phyloP scores from a whole-genome alignment of 2,888 invertebrate species.

The Athrips mouffetella region DNA sequence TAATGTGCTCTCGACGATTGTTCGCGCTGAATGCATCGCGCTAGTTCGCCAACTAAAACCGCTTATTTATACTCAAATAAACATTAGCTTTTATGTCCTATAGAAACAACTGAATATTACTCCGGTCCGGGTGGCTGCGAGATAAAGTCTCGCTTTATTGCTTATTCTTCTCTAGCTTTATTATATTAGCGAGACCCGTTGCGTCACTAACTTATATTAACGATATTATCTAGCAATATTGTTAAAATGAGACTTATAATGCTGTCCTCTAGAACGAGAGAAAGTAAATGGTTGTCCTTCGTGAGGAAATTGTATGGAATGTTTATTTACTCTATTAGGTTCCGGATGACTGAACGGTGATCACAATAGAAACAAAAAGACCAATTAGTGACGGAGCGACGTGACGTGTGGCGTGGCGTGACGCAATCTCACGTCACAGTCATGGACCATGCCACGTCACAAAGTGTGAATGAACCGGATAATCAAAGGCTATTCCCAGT shows the following conservation, averaged over 20 bases:
- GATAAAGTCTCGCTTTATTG: conserved; percentile 5
- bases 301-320: not conserved
- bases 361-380: conserved; percentile 16
- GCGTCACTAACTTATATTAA: not conserved
- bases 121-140: not conserved
- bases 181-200: too few relatives aligned
- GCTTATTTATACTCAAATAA: conserved; percentile 14
- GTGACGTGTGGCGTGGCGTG: conserved; percentile 13
- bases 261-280: too few relatives aligned
- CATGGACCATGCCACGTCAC: conserved; percentile 8
- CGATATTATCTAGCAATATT: too few relatives aligned
- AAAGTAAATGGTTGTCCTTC: too few relatives aligned
- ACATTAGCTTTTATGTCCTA: conserved; percentile 12
- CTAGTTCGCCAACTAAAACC: conserved; percentile 6
- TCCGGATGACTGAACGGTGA: conserved; percentile 11
- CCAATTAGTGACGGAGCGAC: conserved; percentile 20
- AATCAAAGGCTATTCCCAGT: conserved; percentile 7
- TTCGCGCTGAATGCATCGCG: conserved; percentile 12
- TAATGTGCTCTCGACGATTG: conserved; percentile 12
- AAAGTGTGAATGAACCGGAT: conserved; percentile 3
- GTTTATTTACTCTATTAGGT: conserved; percentile 3
- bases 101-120: conserved; percentile 9
- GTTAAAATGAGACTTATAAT: too few relatives aligned
- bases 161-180: not conserved
- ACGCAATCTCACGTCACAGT: conserved; percentile 13